phyloP scores from a whole-genome alignment of 1,140 invertebrate genomes.

The Phymorhynchus buccinoides region DNA sequence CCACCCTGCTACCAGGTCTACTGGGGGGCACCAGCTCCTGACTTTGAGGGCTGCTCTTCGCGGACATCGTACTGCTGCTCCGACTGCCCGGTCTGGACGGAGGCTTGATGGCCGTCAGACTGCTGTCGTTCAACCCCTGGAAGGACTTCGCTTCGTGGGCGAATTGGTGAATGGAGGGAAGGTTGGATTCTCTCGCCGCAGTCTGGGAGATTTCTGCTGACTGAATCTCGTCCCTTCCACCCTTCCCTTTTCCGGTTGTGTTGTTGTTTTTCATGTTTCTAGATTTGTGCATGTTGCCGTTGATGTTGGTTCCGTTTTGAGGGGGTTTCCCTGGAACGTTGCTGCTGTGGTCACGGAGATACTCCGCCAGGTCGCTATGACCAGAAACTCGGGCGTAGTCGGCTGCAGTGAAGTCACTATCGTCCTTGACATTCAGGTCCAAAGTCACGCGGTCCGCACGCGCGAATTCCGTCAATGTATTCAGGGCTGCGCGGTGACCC shows the following conservation, averaged over 20 bases:
- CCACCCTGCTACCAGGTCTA: neutral
- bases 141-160: neutral
- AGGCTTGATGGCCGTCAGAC: slow-evolving; percentile 3
- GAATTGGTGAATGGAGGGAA: slow-evolving; percentile 10
- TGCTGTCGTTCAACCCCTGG: slow-evolving; percentile 19
- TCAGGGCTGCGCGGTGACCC: slow-evolving; percentile 12
- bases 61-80: neutral
- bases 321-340: neutral
- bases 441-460: slow-evolving; percentile 1
- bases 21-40: neutral
- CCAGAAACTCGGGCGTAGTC: slow-evolving; percentile 26
- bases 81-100: slow-evolving; percentile 5
- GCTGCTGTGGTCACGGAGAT: neutral
- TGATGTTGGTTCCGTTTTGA: neutral
- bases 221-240: neutral
- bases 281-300: neutral
- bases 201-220: neutral
- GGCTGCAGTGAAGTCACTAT: slow-evolving; percentile 23
- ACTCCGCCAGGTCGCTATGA: neutral
- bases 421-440: neutral
- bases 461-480: slow-evolving; percentile 17
- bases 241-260: neutral
- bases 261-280: neutral
- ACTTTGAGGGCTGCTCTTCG: neutral
- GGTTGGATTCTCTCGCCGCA: slow-evolving; percentile 27